A percentile compares a stretch with the other conserved stretches of the same genome.
These are phyloP conservation scores for Peromyscus polionotus DNA, from an alignment of 2,113 vertebrate genomes.

Conservation along the genomic window DNA sequence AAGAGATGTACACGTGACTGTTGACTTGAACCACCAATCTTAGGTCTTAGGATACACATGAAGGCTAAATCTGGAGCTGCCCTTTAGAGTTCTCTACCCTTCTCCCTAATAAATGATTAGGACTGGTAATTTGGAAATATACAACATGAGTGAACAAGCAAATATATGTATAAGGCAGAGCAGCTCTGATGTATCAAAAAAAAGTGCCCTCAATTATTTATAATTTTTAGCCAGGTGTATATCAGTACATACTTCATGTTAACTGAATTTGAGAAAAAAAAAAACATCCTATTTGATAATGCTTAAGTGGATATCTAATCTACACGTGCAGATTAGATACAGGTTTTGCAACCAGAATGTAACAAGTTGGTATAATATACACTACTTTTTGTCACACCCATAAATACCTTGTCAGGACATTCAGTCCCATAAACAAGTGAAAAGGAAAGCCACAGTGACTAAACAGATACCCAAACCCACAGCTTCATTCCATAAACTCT, in stretches of 20 bases:
- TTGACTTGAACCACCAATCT: background rate
- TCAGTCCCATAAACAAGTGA: background rate
- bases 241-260: background rate
- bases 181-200: background rate
- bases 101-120: background rate
- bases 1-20: background rate
- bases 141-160: background rate
- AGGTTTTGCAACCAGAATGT: background rate
- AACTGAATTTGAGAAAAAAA: background rate
- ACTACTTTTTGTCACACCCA: background rate
- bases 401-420: background rate
- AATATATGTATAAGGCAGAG: background rate
- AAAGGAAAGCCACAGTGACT: background rate
- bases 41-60: background rate
- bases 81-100: background rate
- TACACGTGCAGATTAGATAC: background rate
- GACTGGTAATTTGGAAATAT: background rate
- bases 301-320: background rate
- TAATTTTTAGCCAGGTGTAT: background rate
- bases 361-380: background rate
- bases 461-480: background rate
- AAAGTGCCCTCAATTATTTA: background rate
- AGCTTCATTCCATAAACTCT: background rate
- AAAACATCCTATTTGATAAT: background rate
- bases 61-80: background rate